Percentiles rank a stretch among this genome's conserved stretches.
phyloP scores from a whole-genome alignment of 2,797 vertebrate species.

The Poliocrania exsul region DNA sequence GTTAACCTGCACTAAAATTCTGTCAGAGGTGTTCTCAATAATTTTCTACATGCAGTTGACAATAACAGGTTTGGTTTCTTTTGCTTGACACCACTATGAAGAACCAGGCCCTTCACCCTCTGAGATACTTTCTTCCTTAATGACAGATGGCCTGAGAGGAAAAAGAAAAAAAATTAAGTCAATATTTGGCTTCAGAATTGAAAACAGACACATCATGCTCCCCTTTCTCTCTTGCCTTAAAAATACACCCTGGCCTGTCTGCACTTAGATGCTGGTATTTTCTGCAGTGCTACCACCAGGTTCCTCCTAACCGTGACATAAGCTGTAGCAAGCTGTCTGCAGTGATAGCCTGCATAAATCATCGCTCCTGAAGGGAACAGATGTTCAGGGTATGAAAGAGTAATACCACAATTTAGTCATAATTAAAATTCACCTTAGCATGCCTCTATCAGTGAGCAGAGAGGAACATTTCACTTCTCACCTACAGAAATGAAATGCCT shows the following conservation, averaged over 20 bases:
- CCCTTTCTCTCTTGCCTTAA: conserved; percentile 40
- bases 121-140: conserved; percentile 69
- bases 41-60: conserved; percentile 46
- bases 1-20: conserved; percentile 54
- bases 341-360: conserved; percentile 92
- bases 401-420: conserved; percentile 91
- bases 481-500: conserved; percentile 69
- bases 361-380: conserved; percentile 90
- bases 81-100: conserved; percentile 56
- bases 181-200: conserved; percentile 76
- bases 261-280: conserved; percentile 74
- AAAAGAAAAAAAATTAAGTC: conserved; percentile 31
- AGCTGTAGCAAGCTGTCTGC: conserved; percentile 88
- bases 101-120: conserved; percentile 60
- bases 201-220: conserved; percentile 42
- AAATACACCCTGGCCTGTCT: conserved; percentile 70
- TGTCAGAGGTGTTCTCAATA: conserved; percentile 15
- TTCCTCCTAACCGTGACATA: conserved; percentile 83
- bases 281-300: conserved; percentile 77
- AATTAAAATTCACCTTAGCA: conserved; percentile 92
- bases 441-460: conserved; percentile 81
- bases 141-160: conserved; percentile 77
- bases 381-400: conserved; percentile 88
- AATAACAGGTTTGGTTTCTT: conserved; percentile 51
- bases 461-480: conserved; percentile 75